Evolutionary conservation across 2,113 vertebrate genomes (phyloP), one percentile per base, ranked within the genome.

Genomic region (Erpornis zantholeuca): DNA sequence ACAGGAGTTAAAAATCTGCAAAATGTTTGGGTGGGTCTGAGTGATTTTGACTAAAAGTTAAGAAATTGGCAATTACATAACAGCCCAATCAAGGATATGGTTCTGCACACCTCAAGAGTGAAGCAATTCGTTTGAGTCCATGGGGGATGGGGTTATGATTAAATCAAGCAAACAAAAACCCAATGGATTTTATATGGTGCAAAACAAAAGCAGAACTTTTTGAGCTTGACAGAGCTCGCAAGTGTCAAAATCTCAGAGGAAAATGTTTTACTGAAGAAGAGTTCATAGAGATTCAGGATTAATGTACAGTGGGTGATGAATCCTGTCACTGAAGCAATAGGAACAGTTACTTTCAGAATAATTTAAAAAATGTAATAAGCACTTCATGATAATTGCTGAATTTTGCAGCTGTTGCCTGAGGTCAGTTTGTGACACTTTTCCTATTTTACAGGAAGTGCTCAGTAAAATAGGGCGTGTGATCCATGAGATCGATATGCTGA

Each of bases 391-490:
- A 45, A 50, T 14, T 42, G n/a, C 36, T 70, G 75, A 68, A 59
- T 72, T 28, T 47, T 78, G 47, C 23, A 54, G 53, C 49, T 50
- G 40, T 66, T 65, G 68, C 80, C 59, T 38, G 24, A 50, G 82
- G 80, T 29, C 40, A 56, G 53, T 70, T 63, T 12, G 31, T 63
- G 60, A 52, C 66, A 63, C 23, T 66, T 91, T 59, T 92, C 70
- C 73, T 79, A 84, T 78, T 81, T 84, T 86, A 3, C 86, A 99
- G 99, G 99, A 99, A 94, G 98, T 98, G 14, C 98, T 99, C 90
- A 97, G 97, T 66, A 99, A 99, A 97, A 99, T 99, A 96, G 98
- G 97, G 14, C 98, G 99, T 20, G 98, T 99, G 85, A 98, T 99
- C 78, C 98, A 98, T 47, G 99, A 99, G 94, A 98, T 99, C 0